These are phyloP conservation scores for Paralinhomoeus sp. DNA, from an alignment of 2,888 invertebrate species.

Conservation along the genomic window DNA sequence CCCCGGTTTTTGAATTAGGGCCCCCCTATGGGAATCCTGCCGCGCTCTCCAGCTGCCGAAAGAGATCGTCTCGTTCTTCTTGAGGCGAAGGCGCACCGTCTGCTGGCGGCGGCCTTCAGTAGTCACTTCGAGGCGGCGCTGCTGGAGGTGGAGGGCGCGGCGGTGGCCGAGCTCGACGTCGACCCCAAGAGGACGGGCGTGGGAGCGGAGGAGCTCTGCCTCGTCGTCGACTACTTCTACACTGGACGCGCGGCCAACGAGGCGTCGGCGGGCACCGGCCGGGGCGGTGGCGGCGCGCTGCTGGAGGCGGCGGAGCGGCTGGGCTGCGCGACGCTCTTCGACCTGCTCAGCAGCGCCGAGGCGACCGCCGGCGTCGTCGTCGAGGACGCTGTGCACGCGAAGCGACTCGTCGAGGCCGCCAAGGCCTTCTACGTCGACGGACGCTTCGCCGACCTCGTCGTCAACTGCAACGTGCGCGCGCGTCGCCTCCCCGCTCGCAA, in stretches of 20 bases:
- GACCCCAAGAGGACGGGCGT: slow-evolving; percentile 9
- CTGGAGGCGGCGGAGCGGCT: slow-evolving; percentile 1
- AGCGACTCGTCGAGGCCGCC: slow-evolving; percentile 5
- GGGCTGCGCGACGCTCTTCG: not conserved
- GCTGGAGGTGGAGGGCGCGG: slow-evolving; percentile 4
- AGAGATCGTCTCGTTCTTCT: too few relatives aligned
- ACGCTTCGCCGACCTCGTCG: slow-evolving; percentile 8
- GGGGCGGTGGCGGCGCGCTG: not conserved
- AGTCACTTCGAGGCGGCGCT: slow-evolving; percentile 8
- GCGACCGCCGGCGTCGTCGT: not conserved
- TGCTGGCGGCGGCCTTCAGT: slow-evolving; percentile 12
- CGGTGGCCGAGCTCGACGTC: slow-evolving; percentile 8
- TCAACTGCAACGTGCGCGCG: slow-evolving; percentile 5
- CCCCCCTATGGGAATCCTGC: too few relatives aligned
- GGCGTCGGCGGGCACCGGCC: too few relatives aligned
- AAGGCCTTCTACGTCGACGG: slow-evolving; percentile 8
- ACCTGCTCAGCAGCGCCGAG: slow-evolving; percentile 1
- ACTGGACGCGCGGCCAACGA: slow-evolving; percentile 3
- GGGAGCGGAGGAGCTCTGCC: slow-evolving; percentile 6
- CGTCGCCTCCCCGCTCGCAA: too few relatives aligned
- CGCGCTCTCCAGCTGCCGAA: too few relatives aligned
- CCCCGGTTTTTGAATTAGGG: too few relatives aligned
- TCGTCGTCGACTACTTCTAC: slow-evolving; percentile 11
- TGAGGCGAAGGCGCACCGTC: slow-evolving; percentile 8
- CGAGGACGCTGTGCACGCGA: slow-evolving; percentile 8